A percentile compares a stretch with the other conserved stretches of the same genome.
Conservation (phyloP, 1,140 invertebrate genomes). For the Belonocnema kinseyi region DNA sequence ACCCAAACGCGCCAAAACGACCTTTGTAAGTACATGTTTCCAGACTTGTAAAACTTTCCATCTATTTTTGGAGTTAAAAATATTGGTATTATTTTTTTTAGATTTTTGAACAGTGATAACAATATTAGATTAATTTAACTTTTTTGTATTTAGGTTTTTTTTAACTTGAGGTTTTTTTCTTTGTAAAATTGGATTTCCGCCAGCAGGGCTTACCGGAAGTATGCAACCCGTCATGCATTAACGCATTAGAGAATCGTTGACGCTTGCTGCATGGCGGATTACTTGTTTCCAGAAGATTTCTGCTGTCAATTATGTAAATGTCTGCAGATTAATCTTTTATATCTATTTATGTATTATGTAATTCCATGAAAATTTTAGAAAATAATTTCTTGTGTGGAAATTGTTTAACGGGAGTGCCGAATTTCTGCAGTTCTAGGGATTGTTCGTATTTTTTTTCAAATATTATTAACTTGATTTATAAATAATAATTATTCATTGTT, state of each 20-base stretch:
- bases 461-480: too few relatives aligned
- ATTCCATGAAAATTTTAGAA: too few relatives aligned
- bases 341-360: too few relatives aligned
- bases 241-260: constrained; percentile 8
- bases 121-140: not conserved
- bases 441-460: too few relatives aligned
- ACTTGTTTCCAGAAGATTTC: not conserved
- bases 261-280: not conserved
- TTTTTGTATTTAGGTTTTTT: not conserved
- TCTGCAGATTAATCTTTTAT: too few relatives aligned
- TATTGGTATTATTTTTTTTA: not conserved
- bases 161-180: not conserved
- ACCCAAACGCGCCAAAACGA: constrained; percentile 99
- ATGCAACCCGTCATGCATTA: constrained; percentile 25
- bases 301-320: not conserved
- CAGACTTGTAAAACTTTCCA: not conserved
- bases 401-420: too few relatives aligned
- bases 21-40: constrained; percentile 88
- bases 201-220: not conserved
- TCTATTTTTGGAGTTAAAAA: not conserved
- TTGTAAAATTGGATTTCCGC: not conserved
- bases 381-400: too few relatives aligned
- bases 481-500: too few relatives aligned
- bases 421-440: too few relatives aligned
- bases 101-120: not conserved